Percentiles rank a stretch among this genome's conserved stretches.
Evolutionary conservation across 2,797 vertebrate genomes (phyloP).

Genomic region (Amblyopsis hoosieri): DNA sequence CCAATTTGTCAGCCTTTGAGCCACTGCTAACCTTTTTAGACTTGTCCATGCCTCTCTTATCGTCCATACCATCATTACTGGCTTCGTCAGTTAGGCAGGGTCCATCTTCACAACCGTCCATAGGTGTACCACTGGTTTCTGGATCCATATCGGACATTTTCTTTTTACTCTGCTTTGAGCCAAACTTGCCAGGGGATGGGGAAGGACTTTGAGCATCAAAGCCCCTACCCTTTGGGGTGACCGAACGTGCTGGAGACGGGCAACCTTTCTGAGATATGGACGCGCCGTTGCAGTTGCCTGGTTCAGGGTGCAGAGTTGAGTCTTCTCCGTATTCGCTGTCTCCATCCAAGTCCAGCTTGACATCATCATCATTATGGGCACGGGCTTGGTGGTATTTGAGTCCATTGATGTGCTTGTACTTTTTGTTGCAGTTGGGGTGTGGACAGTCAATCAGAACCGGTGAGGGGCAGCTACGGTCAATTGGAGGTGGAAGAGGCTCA

Average conservation of each 20-base stretch:
- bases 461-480: constrained; percentile 93
- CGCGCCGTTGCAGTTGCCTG: constrained; percentile 91
- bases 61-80: constrained; percentile 94
- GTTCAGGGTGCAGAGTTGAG: constrained; percentile 86
- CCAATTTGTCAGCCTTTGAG: constrained; percentile 88
- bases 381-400: constrained; percentile 99
- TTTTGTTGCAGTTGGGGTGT: constrained; percentile 99
- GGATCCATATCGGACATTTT: constrained; percentile 87
- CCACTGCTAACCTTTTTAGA: constrained; percentile 84
- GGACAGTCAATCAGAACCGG: constrained; percentile 98
- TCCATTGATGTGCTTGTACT: constrained; percentile 99
- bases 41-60: constrained; percentile 88
- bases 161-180: constrained; percentile 93
- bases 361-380: constrained; percentile 91
- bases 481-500: constrained; percentile 80
- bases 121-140: constrained; percentile 84
- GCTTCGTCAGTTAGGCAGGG: constrained; percentile 90
- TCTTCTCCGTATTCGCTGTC: constrained; percentile 97
- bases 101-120: constrained; percentile 93
- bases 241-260: constrained; percentile 90
- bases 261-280: constrained; percentile 90
- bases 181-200: constrained; percentile 90
- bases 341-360: constrained; percentile 91
- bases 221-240: constrained; percentile 93
- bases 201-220: constrained; percentile 94